Evolutionary conservation across 1,140 invertebrate species (phyloP), one percentile per base, ranked within the genome.

Genomic region (Drosophila simulans): DNA sequence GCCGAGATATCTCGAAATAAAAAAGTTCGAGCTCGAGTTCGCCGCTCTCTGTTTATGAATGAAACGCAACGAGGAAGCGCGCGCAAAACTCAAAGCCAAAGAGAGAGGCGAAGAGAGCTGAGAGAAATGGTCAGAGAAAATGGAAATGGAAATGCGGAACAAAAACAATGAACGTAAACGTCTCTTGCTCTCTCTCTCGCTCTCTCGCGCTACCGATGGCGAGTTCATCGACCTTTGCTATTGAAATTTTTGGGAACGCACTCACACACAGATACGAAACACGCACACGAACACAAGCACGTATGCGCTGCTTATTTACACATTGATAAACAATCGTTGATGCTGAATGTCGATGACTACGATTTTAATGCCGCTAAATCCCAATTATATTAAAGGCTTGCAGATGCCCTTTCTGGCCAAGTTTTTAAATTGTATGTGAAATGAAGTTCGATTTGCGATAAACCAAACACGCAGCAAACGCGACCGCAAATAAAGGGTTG

Each of bases 221-320:
- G 69, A 91, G 90, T 91, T 91, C 90, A 91, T 86, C 80, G 83
- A 91, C 88, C 90, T 91, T 91, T 91, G 90, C 90, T 91, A 91
- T 91, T 91, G 90, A 91, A 91, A 91, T 90, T 91, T 89, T 91
- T 89, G 86, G 88, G 88, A 66, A 90, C 79, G 71, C 72, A 71
- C 58, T 73, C 17, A 34, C 27, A 51, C 37, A 60, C 17, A 34
- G 27, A 34, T 22, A 69, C 35, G 39, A 20, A 43, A 39, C 37
- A 90, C 79, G 69, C 72, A 71, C 58, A 75, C 53, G 57, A 42
- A 76, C 56, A 53, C n/a, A 35, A 39, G 46, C 37, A 56, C n/a
- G 35, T 22, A 34, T 22, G 62, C 35, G 37, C 42, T 80, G 37
- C 48, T 80, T 88, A 89, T 88, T 88, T 88, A 84, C 72, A 88